Evolutionary conservation across 1,140 invertebrate genomes (phyloP).

Genomic region (Doryteuthis pealeii): DNA sequence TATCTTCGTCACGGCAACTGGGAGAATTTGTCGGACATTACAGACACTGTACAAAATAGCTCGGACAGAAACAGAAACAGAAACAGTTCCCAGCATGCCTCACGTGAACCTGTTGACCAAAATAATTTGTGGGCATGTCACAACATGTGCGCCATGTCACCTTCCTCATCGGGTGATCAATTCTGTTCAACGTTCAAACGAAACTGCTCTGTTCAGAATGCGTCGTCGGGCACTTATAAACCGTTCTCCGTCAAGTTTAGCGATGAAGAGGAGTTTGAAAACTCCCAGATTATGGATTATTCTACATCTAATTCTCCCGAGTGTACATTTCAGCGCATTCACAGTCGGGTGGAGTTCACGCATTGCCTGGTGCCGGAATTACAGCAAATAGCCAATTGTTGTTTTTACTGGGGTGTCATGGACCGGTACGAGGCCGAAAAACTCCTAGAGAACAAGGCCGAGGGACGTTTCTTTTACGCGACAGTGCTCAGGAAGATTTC

Average conservation of each 20-base stretch:
- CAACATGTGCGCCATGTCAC: neutral
- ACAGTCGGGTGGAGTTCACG: conserved; percentile 87
- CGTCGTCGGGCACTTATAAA: neutral
- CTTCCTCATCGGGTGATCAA: neutral
- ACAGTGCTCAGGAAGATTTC: conserved; percentile 97
- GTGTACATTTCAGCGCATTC: conserved; percentile 59
- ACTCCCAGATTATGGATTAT: neutral
- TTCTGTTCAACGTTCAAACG: neutral
- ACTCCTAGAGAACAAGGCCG: conserved; percentile 87
- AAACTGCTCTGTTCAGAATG: neutral
- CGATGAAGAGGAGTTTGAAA: neutral
- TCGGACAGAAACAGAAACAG: too few species aligned
- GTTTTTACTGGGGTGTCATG: conserved; percentile 90
- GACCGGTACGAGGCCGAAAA: conserved; percentile 89
- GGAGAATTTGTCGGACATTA: too few species aligned
- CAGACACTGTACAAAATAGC: too few species aligned
- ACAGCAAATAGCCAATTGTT: conserved; percentile 76
- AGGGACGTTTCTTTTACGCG: conserved; percentile 94
- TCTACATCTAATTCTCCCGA: neutral
- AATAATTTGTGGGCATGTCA: too few species aligned
- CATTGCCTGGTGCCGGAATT: conserved; percentile 95
- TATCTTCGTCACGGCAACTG: too few species aligned
- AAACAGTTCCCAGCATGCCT: too few species aligned
- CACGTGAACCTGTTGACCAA: too few species aligned
- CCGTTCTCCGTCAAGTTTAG: neutral